Conservation (phyloP, 2,113 vertebrate species). For the Marmota flaviventris region DNA sequence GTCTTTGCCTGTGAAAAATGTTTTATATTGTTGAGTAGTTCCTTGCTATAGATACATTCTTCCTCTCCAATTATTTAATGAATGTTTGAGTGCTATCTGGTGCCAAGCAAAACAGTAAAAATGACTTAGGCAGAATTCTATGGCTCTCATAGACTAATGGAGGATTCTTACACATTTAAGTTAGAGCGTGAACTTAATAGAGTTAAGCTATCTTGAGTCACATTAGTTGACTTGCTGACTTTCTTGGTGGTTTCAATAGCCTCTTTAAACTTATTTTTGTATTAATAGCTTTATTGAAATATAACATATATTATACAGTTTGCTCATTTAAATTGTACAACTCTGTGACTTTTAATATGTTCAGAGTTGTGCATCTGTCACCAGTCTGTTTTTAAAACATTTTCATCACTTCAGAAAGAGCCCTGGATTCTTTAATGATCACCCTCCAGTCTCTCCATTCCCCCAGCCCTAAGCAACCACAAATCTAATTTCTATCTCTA, state of each 20-base stretch:
- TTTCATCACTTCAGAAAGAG: slow-evolving; percentile 20
- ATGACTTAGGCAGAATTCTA: neutral
- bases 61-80: neutral
- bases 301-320: neutral
- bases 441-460: neutral
- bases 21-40: neutral
- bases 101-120: neutral
- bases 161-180: neutral
- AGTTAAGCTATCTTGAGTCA: neutral
- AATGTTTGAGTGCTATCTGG: neutral
- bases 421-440: neutral
- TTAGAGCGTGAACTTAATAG: neutral
- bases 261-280: neutral
- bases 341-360: neutral
- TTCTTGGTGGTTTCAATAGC: neutral
- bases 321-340: neutral
- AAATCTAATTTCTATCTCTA: neutral
- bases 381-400: neutral
- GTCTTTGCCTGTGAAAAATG: neutral
- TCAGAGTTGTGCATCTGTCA: neutral
- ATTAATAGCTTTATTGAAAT: neutral
- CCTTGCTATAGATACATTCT: neutral
- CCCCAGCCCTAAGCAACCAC: neutral
- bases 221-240: slow-evolving; percentile 5
- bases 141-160: neutral